Evolutionary conservation across 2,797 vertebrate species (phyloP), one percentile per base, ranked within the genome.

Genomic region (Manis pentadactyla): DNA sequence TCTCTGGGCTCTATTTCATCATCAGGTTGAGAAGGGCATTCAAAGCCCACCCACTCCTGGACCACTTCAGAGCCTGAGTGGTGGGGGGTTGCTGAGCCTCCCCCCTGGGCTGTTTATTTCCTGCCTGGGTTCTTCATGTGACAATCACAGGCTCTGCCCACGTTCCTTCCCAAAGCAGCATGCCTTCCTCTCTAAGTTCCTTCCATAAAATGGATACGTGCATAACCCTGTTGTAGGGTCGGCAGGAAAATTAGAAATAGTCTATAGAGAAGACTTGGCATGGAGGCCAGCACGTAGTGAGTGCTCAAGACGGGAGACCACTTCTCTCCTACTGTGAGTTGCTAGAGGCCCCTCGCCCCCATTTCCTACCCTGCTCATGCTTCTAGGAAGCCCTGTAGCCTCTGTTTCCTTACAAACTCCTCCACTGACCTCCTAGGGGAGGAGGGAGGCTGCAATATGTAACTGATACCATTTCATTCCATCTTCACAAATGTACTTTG

Each of bases 91-190:
- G 46, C 73, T 0, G 17, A 53, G n/a, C 23, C 59, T 63, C 18
- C n/a, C 55, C 87, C 14, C 46, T 83, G 53, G n/a, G 29, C 84
- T 49, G 4, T 42, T 42, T 29, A 39, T 17, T 53, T 64, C 17
- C 34, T 34, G 27, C 78, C 42, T 1, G 11, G 55, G 8, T 5
- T 25, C 39, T 49, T 39, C 14, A 23, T 71, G 29, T 0, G 1
- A 21, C 25, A 37, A 66, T 19, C 2, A 0, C 4, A 23, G 27
- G 25, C 8, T 71, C 63, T 85, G n/a, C 23, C 34, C 29, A 4
- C 0, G 6, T 25, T n/a, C 18, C 34, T 34, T 64, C n/a, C 55
- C 39, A 17, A 51, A 42, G n/a, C 2, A 0, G 11, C 0, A 3
- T 3, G 31, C 57, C 39, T 13, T 29, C 63, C 83, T 94, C 83